Base-by-base conservation (phyloP, 2,113 vertebrate species). In the Castor canadensis region DNA sequence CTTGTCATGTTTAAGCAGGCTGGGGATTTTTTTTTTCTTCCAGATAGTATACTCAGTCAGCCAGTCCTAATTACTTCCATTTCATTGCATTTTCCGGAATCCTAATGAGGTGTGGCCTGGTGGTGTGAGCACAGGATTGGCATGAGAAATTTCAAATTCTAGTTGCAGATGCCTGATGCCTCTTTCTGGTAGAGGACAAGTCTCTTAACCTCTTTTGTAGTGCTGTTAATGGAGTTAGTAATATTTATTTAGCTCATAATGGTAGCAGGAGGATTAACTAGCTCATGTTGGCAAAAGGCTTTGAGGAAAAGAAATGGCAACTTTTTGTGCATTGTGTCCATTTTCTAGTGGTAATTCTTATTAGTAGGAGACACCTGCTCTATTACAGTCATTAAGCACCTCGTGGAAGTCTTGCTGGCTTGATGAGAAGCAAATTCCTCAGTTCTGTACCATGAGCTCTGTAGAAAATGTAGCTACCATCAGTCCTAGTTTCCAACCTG, bases 11-110 rank as follows among this genome's bases (percentile, higher is more conserved):
- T 95, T 84, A 96, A 96, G 77, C 77, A 94, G 84, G 64, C 71
- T 84, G 77, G 56, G 64, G 32, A 93, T 67, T 58, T 95, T 81
- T 95, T 89, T 95, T 81, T 30, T 28, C 73, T 86, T 24, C 35
- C 86, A 75, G 86, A 87, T 67, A 86, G 66, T 91, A 67, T 49
- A 87, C 16, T 35, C 76, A 84, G 81, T 76, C 89, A 95, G 62
- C 85, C 45, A 86, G 64, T 82, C 43, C 38, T 97, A 94, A 96
- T 95, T 97, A 93, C 38, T 87, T 96, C 85, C 26, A 89, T 94
- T 96, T 96, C 85, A 95, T 79, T 90, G 69, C 60, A 20, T 95
- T 97, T 95, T 87, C 87, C 67, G 89, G 95, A 92, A 96, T 93
- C 66, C 49, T 95, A 97, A 95, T 96, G 93, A 98, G 84, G 77